Evolutionary conservation across 2,113 vertebrate species (phyloP), one percentile per base, ranked within the genome.

Genomic region (Rhynchomys soricoides): DNA sequence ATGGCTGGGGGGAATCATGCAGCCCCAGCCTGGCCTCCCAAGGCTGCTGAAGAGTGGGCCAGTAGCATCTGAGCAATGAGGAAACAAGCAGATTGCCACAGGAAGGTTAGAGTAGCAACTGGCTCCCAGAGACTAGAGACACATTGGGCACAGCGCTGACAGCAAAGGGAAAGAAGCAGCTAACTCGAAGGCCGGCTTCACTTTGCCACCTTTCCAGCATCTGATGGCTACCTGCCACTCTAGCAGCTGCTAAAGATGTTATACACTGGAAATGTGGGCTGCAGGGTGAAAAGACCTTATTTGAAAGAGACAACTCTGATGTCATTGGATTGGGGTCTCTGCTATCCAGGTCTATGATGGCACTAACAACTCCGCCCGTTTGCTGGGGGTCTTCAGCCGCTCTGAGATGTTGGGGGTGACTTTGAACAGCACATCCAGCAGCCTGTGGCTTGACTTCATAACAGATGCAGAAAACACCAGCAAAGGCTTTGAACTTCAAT

Each of bases 381-480:
- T 99, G 96, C 98, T 99, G 97, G 99, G 99, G 66, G 97, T 98
- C 94, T 99, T 99, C 96, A 99, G 99, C 91, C 98, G 88, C 94
- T 98, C 97, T 0, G 99, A 99, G 88, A 98, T 99, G 98, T 97
- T 99, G 70, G 98, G 99, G 82, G 97, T 98, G 89, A 99, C 98
- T 62, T 97, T 99, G 86, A 99, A 99, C 98, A 99, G 99, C 98
- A 99, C 99, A 2, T 99, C 99, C 98, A 99, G 99, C 98, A 99
- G 98, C 94, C 99, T 99, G 99, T 99, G 99, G 99, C 98, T 99
- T 1, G 99, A 99, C 96, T 99, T 99, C 95, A 98, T 99, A 98
- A 99, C 99, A 4, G 98, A 99, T 92, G 89, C 98, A 0, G 99
- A 99, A 68, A 99, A 99, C 98, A 99, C 99, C 79, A 99, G 99